Conservation (phyloP, 2,888 invertebrate species). For the Ennomos erosarius region DNA sequence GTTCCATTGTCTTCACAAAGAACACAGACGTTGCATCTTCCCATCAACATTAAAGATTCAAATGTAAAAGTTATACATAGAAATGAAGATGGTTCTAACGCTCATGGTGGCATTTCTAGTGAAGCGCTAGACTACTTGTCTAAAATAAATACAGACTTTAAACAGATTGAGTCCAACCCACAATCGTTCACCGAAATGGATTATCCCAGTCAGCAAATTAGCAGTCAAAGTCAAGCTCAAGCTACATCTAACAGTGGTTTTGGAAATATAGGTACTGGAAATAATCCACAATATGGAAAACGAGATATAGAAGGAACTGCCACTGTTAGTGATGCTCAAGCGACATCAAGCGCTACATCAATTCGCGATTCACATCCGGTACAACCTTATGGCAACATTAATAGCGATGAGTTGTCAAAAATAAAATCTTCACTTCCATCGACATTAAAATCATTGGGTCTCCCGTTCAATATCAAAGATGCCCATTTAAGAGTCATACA, state of each 20-base stretch:
- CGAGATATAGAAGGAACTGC: slow-evolving; percentile 2
- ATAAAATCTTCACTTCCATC: too few species aligned
- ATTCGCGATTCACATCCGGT: too few species aligned
- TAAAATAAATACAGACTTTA: not conserved
- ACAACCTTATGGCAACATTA: too few species aligned
- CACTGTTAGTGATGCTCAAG: not conserved
- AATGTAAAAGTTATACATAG: not conserved
- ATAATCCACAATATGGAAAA: not conserved
- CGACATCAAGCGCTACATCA: too few species aligned
- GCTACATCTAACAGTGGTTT: not conserved
- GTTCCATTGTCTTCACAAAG: too few species aligned
- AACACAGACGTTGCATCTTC: too few species aligned
- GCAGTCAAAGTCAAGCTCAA: not conserved
- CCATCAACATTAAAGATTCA: too few species aligned
- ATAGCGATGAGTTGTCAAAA: too few species aligned
- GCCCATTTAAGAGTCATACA: too few species aligned
- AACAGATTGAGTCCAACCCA: not conserved
- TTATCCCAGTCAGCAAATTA: not conserved
- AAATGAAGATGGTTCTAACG: not conserved
- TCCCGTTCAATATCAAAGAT: too few species aligned
- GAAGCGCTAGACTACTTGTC: not conserved
- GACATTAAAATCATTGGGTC: too few species aligned
- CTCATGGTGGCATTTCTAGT: not conserved
- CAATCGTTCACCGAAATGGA: not conserved
- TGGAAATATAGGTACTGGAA: not conserved